A percentile compares a stretch with the other conserved stretches of the same genome.
Evolutionary conservation across 2,888 invertebrate genomes (phyloP).

Genomic region (Drosophila silvestris): DNA sequence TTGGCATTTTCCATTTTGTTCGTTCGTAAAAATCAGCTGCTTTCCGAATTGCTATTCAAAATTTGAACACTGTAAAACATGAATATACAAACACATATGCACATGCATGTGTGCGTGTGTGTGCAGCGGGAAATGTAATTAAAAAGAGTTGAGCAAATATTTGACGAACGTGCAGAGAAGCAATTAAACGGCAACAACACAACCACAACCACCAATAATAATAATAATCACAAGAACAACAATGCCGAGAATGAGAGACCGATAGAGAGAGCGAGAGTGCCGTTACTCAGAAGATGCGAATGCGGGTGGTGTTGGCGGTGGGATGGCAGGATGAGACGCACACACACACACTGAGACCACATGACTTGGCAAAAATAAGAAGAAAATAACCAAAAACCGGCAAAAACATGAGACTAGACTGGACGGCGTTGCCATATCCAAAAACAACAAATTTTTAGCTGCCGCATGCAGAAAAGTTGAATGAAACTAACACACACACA

Average conservation of each 20-base stretch:
- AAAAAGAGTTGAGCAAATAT: conserved; percentile 79
- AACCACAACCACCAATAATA: conserved; percentile 8
- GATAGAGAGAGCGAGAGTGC: conserved; percentile 28
- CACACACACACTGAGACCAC: conserved; percentile 50
- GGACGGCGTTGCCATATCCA: conserved; percentile 52
- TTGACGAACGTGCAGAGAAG: conserved; percentile 77
- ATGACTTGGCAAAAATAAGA: conserved; percentile 41
- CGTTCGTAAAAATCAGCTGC: not conserved
- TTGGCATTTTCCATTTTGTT: not conserved
- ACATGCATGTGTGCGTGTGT: conserved; percentile 23
- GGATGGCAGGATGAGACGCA: conserved; percentile 42
- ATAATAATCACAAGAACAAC: conserved; percentile 35
- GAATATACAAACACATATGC: not conserved
- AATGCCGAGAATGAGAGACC: conserved; percentile 9
- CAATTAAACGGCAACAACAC: conserved; percentile 66
- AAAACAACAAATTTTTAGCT: conserved; percentile 50
- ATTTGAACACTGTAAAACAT: conserved; percentile 33
- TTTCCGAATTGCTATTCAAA: conserved; percentile 7
- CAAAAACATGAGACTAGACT: conserved; percentile 55
- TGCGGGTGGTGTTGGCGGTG: conserved; percentile 21
- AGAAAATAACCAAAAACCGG: conserved; percentile 36
- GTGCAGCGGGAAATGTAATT: conserved; percentile 70
- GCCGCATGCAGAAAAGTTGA: conserved; percentile 58
- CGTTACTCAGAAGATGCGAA: conserved; percentile 16
- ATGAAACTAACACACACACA: conserved; percentile 48